Conservation (phyloP, 2,888 invertebrate species). For the Hyppa rectilinea region DNA sequence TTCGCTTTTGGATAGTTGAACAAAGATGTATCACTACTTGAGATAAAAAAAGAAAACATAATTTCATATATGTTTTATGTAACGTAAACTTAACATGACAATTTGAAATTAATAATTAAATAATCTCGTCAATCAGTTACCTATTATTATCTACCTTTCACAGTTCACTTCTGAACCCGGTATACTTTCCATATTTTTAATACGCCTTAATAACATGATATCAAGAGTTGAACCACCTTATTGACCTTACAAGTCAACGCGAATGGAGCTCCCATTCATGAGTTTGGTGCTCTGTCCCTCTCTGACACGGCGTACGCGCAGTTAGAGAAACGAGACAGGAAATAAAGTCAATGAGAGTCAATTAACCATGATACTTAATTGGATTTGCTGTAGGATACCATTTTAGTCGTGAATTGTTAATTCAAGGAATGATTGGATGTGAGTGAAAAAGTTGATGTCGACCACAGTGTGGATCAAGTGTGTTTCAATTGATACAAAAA, state of each 20-base stretch:
- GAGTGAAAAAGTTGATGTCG: constrained; percentile 37
- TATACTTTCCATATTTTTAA: constrained; percentile 62
- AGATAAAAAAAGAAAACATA: not conserved
- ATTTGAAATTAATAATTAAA: not conserved
- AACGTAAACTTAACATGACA: not conserved
- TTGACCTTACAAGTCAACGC: constrained; percentile 85
- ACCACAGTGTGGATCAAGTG: not conserved
- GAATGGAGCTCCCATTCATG: constrained; percentile 82
- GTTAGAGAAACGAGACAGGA: constrained; percentile 69
- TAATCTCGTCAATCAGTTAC: constrained; percentile 21
- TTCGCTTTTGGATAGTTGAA: too few species aligned
- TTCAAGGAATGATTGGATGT: constrained; percentile 51
- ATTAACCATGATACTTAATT: constrained; percentile 73
- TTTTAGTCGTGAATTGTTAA: constrained; percentile 50
- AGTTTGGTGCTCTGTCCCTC: constrained; percentile 65
- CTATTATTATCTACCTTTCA: constrained; percentile 36
- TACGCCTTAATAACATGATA: constrained; percentile 70
- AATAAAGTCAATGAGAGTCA: constrained; percentile 78
- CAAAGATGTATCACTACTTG: not conserved
- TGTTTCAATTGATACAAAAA: constrained; percentile 38
- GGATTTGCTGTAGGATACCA: constrained; percentile 62
- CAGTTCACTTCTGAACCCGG: constrained; percentile 43
- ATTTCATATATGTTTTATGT: not conserved
- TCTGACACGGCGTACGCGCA: constrained; percentile 52
- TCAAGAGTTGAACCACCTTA: constrained; percentile 82